These are phyloP conservation scores for Drosophila subpulchrella DNA, from an alignment of 1,140 invertebrate genomes.

Conservation along the genomic window DNA sequence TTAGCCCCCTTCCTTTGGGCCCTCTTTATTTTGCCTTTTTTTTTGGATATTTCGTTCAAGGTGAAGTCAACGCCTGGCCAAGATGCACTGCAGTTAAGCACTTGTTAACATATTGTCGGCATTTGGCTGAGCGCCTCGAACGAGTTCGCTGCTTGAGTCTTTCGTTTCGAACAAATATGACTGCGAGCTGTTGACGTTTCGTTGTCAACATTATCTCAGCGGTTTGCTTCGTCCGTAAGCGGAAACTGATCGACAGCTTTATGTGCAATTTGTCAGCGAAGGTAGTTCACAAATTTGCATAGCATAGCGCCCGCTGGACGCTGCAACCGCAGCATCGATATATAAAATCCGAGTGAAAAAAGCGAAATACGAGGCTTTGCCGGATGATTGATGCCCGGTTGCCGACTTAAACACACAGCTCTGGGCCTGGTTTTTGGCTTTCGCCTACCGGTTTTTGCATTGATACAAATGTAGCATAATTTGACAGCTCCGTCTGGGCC, in stretches of 20 bases:
- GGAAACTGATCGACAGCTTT: constrained; percentile 82
- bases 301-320: constrained; percentile 63
- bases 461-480: constrained; percentile 73
- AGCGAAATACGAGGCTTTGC: constrained; percentile 18
- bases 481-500: constrained; percentile 70
- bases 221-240: constrained; percentile 52
- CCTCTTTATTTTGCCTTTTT: background rate
- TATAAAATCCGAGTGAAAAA: background rate
- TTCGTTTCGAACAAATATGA: constrained; percentile 47
- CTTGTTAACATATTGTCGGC: constrained; percentile 83
- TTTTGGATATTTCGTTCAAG: constrained; percentile 39
- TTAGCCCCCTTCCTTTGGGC: background rate
- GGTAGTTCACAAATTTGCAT: constrained; percentile 80
- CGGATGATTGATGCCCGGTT: constrained; percentile 61
- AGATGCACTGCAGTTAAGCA: constrained; percentile 72
- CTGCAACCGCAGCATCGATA: constrained; percentile 10
- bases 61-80: constrained; percentile 72
- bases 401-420: constrained; percentile 61
- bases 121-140: constrained; percentile 53
- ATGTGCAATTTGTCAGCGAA: constrained; percentile 82
- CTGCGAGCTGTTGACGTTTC: constrained; percentile 76
- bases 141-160: constrained; percentile 73
- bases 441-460: constrained; percentile 65
- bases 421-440: constrained; percentile 48
- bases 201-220: constrained; percentile 77